phyloP scores from a whole-genome alignment of 2,113 vertebrate species.

The Oophaga pumilio region DNA sequence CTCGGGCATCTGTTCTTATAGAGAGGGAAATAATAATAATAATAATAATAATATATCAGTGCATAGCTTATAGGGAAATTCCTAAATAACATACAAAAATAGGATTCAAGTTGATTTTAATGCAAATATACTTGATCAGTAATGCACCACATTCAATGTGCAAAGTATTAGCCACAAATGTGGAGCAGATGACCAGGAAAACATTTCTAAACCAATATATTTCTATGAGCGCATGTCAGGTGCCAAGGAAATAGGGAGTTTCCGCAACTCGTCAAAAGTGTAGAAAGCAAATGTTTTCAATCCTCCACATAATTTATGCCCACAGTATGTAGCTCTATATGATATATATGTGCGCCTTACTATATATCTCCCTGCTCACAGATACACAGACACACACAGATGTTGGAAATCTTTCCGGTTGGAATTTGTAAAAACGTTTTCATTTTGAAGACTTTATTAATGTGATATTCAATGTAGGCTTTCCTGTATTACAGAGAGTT shows the following conservation, averaged over 20 bases:
- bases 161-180: slow-evolving; percentile 50
- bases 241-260: slow-evolving; percentile 52
- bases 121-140: not conserved
- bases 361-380: not conserved
- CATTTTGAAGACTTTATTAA: not conserved
- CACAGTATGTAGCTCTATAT: not conserved
- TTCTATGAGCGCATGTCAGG: slow-evolving; percentile 19
- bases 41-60: not conserved
- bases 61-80: not conserved
- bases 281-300: slow-evolving; percentile 39
- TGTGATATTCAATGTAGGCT: not conserved
- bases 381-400: not conserved
- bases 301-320: slow-evolving; percentile 23
- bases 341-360: not conserved
- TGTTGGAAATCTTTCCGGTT: not conserved
- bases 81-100: not conserved
- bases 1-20: not conserved
- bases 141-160: slow-evolving; percentile 17
- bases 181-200: slow-evolving; percentile 42
- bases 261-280: slow-evolving; percentile 12
- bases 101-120: not conserved
- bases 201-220: slow-evolving; percentile 16
- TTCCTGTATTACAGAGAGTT: not conserved
- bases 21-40: not conserved
- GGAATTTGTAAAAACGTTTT: not conserved